These are phyloP conservation scores for Abrostola triplasia DNA, from an alignment of 2,888 invertebrate genomes.

Conservation along the genomic window DNA sequence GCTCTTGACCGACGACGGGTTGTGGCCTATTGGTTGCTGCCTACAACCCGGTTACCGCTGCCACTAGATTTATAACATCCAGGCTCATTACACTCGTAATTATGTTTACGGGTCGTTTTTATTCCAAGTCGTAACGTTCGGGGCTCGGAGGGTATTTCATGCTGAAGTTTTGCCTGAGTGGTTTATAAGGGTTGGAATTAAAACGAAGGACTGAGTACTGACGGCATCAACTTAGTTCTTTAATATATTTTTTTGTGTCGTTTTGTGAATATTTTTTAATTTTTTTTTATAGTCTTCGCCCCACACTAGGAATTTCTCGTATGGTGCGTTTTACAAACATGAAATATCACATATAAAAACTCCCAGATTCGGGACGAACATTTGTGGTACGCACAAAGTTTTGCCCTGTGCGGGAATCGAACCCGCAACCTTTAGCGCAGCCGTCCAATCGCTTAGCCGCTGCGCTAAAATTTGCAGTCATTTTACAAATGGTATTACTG, in stretches of 20 bases:
- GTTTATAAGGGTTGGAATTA: constrained; percentile 26
- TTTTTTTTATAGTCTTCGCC: no score
- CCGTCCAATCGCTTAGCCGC: no score
- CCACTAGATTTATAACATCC: constrained; percentile 74
- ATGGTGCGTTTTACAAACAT: no score
- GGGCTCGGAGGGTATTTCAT: constrained; percentile 40
- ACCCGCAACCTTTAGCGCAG: no score
- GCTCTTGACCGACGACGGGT: constrained; percentile 53
- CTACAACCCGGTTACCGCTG: constrained; percentile 37
- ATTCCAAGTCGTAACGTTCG: constrained; percentile 63
- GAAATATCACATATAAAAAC: no score
- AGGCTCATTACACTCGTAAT: constrained; percentile 77
- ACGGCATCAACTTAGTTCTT: neutral
- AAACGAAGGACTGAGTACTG: neutral
- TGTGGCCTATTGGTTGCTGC: constrained; percentile 46
- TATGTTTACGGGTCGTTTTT: constrained; percentile 73
- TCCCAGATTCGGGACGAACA: no score
- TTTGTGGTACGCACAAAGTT: no score
- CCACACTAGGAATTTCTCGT: no score
- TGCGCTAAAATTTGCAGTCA: no score
- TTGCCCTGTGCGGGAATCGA: no score
- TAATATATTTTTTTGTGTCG: neutral
- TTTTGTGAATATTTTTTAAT: neutral
- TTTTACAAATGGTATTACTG: no score
- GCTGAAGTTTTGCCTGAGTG: constrained; percentile 44